Conservation (phyloP, 2,888 invertebrate genomes). For the Julus scanicus region DNA sequence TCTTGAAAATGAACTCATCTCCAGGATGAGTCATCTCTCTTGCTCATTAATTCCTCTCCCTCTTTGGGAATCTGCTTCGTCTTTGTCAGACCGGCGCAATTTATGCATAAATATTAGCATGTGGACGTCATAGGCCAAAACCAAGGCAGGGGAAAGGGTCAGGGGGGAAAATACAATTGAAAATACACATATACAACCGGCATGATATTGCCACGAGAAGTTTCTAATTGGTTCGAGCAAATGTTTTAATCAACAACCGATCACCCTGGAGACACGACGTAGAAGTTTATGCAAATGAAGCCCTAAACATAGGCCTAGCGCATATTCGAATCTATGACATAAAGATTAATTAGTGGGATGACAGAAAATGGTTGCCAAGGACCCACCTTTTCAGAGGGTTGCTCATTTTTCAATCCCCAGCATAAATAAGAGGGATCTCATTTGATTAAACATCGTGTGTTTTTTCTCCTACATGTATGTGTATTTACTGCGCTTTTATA, state of each 20-base stretch:
- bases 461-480: background rate
- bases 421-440: background rate
- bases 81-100: background rate
- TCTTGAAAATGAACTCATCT: constrained; percentile 25
- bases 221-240: constrained; percentile 22
- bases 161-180: constrained; percentile 11
- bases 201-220: background rate
- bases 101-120: constrained; percentile 8
- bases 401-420: background rate
- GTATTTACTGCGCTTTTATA: constrained; percentile 8
- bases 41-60: constrained; percentile 26
- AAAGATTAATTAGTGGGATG: constrained; percentile 15
- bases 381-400: background rate
- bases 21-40: constrained; percentile 18
- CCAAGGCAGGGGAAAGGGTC: background rate
- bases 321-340: background rate
- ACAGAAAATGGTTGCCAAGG: constrained; percentile 1
- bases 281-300: background rate
- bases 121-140: constrained; percentile 6
- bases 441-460: background rate
- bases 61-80: background rate
- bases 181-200: background rate
- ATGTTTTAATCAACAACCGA: constrained; percentile 33
- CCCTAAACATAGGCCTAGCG: background rate
- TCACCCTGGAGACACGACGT: constrained; percentile 15